phyloP scores from a whole-genome alignment of 1,140 invertebrate species.

The Camponotus floridanus region DNA sequence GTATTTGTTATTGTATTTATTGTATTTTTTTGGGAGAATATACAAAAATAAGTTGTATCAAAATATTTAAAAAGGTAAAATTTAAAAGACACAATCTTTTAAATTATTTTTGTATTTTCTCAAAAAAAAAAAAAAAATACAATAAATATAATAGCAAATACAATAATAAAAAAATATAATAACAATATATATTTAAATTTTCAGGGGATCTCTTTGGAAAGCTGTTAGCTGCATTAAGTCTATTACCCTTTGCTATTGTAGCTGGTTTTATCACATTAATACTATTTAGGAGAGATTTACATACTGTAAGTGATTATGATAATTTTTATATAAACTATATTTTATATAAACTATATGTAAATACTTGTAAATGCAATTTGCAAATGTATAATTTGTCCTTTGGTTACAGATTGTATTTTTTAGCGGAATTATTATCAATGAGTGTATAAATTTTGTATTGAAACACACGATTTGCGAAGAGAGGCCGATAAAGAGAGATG shows the following conservation, averaged over 20 bases:
- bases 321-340: slow-evolving; percentile 31
- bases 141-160: background rate
- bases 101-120: background rate
- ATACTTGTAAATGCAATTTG: background rate
- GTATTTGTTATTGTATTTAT: no score
- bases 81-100: no score
- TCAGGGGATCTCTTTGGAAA: slow-evolving; percentile 80
- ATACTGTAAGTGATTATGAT: slow-evolving; percentile 91
- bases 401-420: slow-evolving; percentile 93
- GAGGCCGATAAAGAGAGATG: slow-evolving; percentile 90
- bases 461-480: slow-evolving; percentile 94
- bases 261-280: slow-evolving; percentile 94
- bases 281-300: slow-evolving; percentile 95
- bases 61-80: no score
- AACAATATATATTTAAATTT: slow-evolving; percentile 60
- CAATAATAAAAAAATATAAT: background rate
- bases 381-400: slow-evolving; percentile 75
- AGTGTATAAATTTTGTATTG: slow-evolving; percentile 92
- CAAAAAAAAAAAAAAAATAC: background rate
- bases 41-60: no score
- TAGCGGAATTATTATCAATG: slow-evolving; percentile 92
- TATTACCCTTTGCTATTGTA: slow-evolving; percentile 93
- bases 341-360: background rate
- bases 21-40: no score
- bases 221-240: slow-evolving; percentile 90